phyloP scores from a whole-genome alignment of 2,797 vertebrate species.

The Podarcis siculus region DNA sequence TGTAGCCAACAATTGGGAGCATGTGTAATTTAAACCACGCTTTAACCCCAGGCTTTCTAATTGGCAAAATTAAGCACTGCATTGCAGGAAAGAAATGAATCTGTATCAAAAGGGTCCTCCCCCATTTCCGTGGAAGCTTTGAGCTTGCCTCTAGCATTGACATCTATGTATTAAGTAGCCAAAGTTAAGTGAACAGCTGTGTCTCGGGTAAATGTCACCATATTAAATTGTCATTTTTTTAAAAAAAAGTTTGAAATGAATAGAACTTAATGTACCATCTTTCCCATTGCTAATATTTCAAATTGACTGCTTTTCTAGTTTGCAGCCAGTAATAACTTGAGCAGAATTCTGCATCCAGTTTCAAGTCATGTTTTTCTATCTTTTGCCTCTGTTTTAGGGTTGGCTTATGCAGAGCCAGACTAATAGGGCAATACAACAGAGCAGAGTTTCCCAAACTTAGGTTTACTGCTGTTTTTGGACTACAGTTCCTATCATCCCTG shows the following conservation, averaged over 20 bases:
- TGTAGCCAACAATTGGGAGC: background rate
- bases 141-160: background rate
- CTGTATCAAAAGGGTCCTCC: background rate
- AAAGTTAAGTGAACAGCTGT: slow-evolving; percentile 13
- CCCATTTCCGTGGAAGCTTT: background rate
- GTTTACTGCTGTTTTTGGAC: no score
- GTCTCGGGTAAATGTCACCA: slow-evolving; percentile 10
- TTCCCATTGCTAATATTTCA: slow-evolving; percentile 16
- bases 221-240: slow-evolving; percentile 8
- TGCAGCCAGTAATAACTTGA: slow-evolving; percentile 1
- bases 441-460: no score
- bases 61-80: background rate
- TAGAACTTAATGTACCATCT: slow-evolving; percentile 13
- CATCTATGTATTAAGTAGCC: slow-evolving; percentile 4
- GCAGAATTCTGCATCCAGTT: background rate
- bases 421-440: background rate
- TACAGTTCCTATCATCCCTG: no score
- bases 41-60: background rate
- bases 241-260: slow-evolving; percentile 16
- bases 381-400: background rate
- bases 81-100: background rate
- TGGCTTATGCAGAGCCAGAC: background rate
- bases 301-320: background rate
- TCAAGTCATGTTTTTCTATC: background rate
- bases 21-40: background rate